These are phyloP conservation scores for Cyanistes caeruleus DNA, from an alignment of 2,113 vertebrate species.

Conservation along the genomic window DNA sequence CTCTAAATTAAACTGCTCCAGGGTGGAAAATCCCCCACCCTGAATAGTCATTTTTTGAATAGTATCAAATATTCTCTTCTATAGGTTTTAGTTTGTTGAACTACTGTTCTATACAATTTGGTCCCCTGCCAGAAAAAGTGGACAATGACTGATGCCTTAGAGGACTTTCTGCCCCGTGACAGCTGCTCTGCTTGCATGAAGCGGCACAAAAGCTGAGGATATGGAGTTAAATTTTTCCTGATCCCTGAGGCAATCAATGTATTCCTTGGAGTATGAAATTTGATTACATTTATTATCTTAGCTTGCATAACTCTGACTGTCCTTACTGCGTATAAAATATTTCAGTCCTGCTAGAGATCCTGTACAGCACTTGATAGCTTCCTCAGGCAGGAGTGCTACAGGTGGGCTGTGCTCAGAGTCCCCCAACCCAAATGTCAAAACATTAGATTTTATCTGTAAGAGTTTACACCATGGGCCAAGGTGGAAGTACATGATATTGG, in stretches of 20 bases:
- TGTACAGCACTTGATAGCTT: neutral
- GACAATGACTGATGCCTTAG: neutral
- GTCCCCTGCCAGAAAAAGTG: neutral
- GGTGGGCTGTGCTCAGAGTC: neutral
- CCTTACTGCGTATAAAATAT: conserved; percentile 1
- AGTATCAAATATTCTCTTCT: neutral
- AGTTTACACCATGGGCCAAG: neutral
- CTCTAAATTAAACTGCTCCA: neutral
- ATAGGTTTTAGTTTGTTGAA: neutral
- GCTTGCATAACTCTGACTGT: conserved; percentile 11
- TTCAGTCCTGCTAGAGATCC: neutral
- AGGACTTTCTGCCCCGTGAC: neutral
- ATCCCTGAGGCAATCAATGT: conserved; percentile 27
- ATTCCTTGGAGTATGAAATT: conserved; percentile 65
- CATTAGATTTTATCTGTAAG: neutral
- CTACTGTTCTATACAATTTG: neutral
- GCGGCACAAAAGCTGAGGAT: neutral
- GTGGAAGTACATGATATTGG: neutral
- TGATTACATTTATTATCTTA: conserved; percentile 57
- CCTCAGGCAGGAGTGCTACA: neutral
- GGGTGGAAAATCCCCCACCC: neutral
- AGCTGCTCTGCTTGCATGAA: neutral
- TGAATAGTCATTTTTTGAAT: neutral
- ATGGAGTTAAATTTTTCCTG: neutral
- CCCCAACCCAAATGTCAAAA: neutral